Evolutionary conservation across 2,113 vertebrate species (phyloP).

Genomic region (Pomatostomus ruficeps): DNA sequence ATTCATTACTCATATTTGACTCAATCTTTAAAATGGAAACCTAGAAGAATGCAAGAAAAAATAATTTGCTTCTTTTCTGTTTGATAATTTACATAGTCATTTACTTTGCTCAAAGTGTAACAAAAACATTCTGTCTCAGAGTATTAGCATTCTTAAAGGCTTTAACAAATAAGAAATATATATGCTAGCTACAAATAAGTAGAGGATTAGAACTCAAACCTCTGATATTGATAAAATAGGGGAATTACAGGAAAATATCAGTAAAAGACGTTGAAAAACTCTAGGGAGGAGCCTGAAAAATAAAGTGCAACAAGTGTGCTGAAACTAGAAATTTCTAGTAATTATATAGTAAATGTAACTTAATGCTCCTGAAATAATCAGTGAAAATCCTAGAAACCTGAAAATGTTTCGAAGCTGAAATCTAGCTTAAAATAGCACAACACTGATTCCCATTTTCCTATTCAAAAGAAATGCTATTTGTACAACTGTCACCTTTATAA

Average conservation of each 20-base stretch:
- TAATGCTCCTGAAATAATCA: background rate
- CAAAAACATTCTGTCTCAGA: background rate
- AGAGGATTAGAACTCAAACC: background rate
- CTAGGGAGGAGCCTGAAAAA: background rate
- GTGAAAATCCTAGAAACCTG: background rate
- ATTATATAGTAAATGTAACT: background rate
- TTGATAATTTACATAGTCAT: background rate
- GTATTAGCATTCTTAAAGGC: background rate
- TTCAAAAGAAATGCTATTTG: background rate
- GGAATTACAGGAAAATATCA: background rate
- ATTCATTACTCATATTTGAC: background rate
- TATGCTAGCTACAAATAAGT: background rate
- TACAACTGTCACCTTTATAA: background rate
- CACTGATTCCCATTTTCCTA: background rate
- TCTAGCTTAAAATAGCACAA: background rate
- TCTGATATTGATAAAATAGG: background rate
- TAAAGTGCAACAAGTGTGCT: background rate
- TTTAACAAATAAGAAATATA: background rate
- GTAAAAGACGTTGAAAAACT: background rate
- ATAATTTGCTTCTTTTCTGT: background rate
- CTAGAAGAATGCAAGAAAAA: background rate
- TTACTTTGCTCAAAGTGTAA: background rate
- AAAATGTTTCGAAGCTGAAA: background rate
- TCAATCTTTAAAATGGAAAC: background rate
- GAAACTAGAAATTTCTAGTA: background rate